Evolutionary conservation across 2,113 vertebrate genomes (phyloP).

Genomic region (Toxotes chatareus): DNA sequence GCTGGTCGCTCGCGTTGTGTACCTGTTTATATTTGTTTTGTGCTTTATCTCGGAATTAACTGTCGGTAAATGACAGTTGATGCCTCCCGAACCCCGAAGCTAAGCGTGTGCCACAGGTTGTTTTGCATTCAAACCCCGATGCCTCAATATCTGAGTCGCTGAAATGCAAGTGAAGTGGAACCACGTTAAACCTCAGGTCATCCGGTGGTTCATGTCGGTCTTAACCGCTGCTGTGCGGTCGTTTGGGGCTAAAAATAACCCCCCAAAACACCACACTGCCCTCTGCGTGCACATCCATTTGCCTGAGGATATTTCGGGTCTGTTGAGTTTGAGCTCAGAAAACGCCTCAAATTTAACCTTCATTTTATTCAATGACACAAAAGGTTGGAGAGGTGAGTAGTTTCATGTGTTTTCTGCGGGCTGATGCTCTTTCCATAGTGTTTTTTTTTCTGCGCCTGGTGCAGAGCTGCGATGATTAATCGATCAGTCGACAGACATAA

Average conservation of each 20-base stretch:
- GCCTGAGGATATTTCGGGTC: slow-evolving; percentile 17
- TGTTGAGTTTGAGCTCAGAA: neutral
- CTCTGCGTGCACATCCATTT: neutral
- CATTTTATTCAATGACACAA: neutral
- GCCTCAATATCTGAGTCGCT: neutral
- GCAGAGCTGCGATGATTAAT: neutral
- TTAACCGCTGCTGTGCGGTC: neutral
- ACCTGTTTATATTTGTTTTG: neutral
- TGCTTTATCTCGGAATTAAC: neutral
- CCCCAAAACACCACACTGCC: slow-evolving; percentile 37
- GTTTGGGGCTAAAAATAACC: slow-evolving; percentile 62
- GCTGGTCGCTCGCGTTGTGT: neutral
- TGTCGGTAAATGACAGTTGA: neutral
- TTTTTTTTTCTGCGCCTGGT: neutral
- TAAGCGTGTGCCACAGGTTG: slow-evolving; percentile 70
- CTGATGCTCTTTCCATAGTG: too few species aligned
- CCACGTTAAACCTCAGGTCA: neutral
- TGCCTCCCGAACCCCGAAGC: neutral
- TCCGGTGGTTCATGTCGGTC: neutral
- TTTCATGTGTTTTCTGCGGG: neutral
- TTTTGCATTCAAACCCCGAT: neutral
- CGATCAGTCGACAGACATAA: neutral
- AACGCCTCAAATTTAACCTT: neutral
- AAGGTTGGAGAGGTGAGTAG: neutral
- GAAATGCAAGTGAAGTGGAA: neutral